A percentile compares a stretch with the other conserved stretches of the same genome.
Evolutionary conservation across 2,113 vertebrate species (phyloP).

Genomic region (Microcebus murinus): DNA sequence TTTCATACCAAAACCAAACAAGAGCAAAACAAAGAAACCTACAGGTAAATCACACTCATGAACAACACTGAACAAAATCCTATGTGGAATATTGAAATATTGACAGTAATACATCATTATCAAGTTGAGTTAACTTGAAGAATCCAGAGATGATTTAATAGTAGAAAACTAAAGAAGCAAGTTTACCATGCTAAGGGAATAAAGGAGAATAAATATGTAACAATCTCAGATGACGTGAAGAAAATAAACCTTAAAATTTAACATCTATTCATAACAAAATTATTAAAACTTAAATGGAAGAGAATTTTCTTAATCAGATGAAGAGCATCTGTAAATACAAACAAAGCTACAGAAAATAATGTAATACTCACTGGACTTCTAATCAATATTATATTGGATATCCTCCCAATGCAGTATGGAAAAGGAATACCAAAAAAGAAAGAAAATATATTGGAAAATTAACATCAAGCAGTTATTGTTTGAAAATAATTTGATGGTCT

Average conservation of each 20-base stretch:
- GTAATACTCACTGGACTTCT: not conserved
- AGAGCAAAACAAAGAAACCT: not conserved
- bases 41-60: not conserved
- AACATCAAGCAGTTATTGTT: not conserved
- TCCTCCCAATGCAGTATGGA: not conserved
- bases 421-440: not conserved
- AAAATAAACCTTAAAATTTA: not conserved
- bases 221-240: not conserved
- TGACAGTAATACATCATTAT: not conserved
- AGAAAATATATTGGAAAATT: not conserved
- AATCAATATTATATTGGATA: not conserved
- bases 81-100: not conserved
- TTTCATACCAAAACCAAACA: not conserved
- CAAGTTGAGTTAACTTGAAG: not conserved
- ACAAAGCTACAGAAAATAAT: not conserved
- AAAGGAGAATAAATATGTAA: not conserved
- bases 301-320: not conserved
- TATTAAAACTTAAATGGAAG: not conserved
- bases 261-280: not conserved
- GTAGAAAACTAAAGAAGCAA: not conserved
- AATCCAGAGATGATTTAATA: not conserved
- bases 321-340: not conserved
- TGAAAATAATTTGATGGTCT: not conserved
- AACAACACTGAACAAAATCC: not conserved
- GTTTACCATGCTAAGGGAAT: not conserved